phyloP scores from a whole-genome alignment of 2,888 invertebrate genomes.

The Catocala sponsa region DNA sequence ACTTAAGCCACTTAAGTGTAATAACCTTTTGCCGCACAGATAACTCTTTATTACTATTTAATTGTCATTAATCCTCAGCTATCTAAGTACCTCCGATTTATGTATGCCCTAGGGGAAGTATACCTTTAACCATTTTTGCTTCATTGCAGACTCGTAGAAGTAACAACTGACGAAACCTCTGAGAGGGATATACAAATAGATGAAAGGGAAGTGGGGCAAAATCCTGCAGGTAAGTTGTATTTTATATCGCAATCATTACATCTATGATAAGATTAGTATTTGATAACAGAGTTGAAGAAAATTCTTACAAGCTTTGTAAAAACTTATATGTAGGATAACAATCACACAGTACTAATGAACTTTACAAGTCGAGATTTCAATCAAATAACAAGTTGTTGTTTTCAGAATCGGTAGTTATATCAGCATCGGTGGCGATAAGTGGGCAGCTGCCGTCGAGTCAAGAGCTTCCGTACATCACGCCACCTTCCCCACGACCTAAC shows the following conservation, averaged over 20 bases:
- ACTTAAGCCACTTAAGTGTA: too few species aligned
- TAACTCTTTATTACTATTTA: too few species aligned
- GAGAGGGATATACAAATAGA: constrained; percentile 78
- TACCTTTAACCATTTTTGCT: too few species aligned
- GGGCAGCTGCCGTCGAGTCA: constrained; percentile 95
- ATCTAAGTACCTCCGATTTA: too few species aligned
- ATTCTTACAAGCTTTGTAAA: background rate
- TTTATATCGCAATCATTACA: background rate
- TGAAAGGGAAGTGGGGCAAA: constrained; percentile 75
- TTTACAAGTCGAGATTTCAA: background rate
- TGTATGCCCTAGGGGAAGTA: too few species aligned
- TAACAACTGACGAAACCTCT: constrained; percentile 71
- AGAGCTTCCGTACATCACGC: constrained; percentile 96
- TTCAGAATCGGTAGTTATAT: constrained; percentile 89
- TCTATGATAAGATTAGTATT: constrained; percentile 6
- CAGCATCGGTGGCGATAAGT: constrained; percentile 95
- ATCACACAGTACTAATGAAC: background rate
- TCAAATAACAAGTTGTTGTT: constrained; percentile 12
- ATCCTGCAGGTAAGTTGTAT: constrained; percentile 70
- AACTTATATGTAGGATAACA: too few species aligned
- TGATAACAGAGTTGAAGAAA: constrained; percentile 1
- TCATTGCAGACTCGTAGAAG: constrained; percentile 74
- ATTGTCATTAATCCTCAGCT: too few species aligned
- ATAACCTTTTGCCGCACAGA: too few species aligned
- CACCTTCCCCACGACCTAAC: constrained; percentile 88